Percentiles rank a stretch among this genome's conserved stretches.
phyloP scores from a whole-genome alignment of 2,113 vertebrate species.

The Colossoma macropomum region DNA sequence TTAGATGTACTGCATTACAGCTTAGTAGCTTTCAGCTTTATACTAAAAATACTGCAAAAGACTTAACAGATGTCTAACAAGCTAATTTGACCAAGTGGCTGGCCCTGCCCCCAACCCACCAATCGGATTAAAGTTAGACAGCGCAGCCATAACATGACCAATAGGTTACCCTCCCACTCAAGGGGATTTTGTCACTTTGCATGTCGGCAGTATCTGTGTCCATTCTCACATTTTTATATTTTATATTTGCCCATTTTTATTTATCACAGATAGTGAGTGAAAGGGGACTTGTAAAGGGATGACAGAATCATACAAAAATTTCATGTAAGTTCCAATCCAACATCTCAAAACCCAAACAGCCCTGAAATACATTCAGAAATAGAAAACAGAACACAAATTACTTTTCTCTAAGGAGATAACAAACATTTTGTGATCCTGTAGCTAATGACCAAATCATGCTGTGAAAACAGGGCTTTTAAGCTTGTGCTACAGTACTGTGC shows the following conservation, averaged over 20 bases:
- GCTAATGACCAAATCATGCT: no score
- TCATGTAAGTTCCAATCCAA: no score
- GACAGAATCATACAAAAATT: no score
- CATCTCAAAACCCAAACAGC: no score
- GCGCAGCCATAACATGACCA: background rate
- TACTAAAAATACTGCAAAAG: background rate
- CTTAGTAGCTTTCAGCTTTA: background rate
- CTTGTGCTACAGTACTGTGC: no score
- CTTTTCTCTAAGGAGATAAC: no score
- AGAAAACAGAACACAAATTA: no score
- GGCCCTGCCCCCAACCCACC: background rate
- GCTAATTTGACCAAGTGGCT: background rate
- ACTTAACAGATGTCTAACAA: constrained; percentile 8
- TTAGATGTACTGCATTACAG: background rate
- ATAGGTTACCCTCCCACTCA: background rate
- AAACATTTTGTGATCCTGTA: no score
- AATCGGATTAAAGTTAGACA: constrained; percentile 1
- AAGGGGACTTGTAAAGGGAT: no score
- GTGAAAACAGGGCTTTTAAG: no score
- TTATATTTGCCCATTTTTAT: background rate
- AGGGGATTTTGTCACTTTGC: background rate
- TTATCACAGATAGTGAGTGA: background rate
- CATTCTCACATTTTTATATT: background rate
- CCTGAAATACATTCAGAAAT: no score
- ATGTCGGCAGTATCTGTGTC: background rate